Percentiles rank a stretch among this genome's conserved stretches.
phyloP scores from a whole-genome alignment of 1,140 invertebrate genomes.

The Phocides pigmalion region DNA sequence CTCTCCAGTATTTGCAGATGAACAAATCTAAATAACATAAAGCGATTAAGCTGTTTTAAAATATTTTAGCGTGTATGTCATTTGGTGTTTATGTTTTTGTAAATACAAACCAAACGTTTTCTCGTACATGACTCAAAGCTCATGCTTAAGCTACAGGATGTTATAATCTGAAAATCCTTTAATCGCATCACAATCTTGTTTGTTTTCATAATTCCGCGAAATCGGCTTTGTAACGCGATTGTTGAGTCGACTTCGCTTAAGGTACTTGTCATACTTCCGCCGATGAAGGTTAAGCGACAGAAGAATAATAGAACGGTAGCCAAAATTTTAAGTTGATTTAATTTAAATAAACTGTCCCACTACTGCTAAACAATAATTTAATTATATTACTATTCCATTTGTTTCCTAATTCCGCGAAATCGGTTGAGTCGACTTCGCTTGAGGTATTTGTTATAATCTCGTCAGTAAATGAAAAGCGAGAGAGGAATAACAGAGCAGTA shows the following conservation, averaged over 20 bases:
- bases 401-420: constrained; percentile 30
- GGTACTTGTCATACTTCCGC: background rate
- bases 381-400: no score
- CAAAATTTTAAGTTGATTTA: no score
- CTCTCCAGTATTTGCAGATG: no score
- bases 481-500: no score
- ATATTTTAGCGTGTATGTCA: background rate
- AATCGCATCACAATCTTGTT: constrained; percentile 32
- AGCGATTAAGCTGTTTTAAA: background rate
- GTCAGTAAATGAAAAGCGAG: no score
- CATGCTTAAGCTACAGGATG: constrained; percentile 22
- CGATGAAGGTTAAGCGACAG: background rate
- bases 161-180: constrained; percentile 33
- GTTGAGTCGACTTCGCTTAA: background rate
- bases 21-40: no score
- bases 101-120: constrained; percentile 2
- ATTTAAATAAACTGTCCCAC: no score
- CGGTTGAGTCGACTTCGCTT: no score
- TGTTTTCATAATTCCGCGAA: constrained; percentile 30
- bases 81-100: background rate
- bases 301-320: no score
- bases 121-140: constrained; percentile 19
- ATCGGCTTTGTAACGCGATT: constrained; percentile 27
- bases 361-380: no score
- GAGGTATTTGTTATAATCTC: no score